These are phyloP conservation scores for Bedellia somnulentella DNA, from an alignment of 2,888 invertebrate species.

Conservation along the genomic window DNA sequence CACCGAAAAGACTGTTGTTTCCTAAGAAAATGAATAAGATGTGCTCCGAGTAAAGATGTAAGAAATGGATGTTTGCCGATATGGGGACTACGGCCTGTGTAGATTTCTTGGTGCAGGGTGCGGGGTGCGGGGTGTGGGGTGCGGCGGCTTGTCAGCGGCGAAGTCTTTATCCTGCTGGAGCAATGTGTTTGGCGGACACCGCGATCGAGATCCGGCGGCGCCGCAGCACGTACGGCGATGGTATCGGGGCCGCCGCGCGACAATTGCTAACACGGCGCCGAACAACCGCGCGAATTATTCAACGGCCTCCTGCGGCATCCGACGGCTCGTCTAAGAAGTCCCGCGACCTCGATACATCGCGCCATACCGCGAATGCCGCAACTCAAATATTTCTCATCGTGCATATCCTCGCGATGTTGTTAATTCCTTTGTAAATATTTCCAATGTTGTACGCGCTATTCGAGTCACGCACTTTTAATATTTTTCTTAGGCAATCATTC, in stretches of 20 bases:
- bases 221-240: slow-evolving; percentile 22
- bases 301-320: slow-evolving; percentile 18
- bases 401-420: not conserved
- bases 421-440: too few relatives aligned
- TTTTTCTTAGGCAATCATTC: too few relatives aligned
- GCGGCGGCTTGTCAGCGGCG: slow-evolving; percentile 24
- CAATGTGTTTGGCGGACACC: slow-evolving; percentile 42
- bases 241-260: slow-evolving; percentile 44
- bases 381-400: not conserved
- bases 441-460: too few relatives aligned
- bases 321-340: slow-evolving; percentile 2
- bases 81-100: too few relatives aligned
- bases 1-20: too few relatives aligned
- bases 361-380: not conserved
- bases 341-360: slow-evolving; percentile 3
- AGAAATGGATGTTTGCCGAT: too few relatives aligned
- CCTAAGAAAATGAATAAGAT: too few relatives aligned
- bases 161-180: slow-evolving; percentile 50
- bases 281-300: slow-evolving; percentile 45
- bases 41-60: too few relatives aligned
- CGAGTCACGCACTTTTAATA: too few relatives aligned
- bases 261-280: slow-evolving; percentile 52
- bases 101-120: too few relatives aligned
- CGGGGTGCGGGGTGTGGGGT: not conserved
- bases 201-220: slow-evolving; percentile 40